Conservation (phyloP, 2,113 vertebrate species). For the Calyptommatus sinebrachiatus region DNA sequence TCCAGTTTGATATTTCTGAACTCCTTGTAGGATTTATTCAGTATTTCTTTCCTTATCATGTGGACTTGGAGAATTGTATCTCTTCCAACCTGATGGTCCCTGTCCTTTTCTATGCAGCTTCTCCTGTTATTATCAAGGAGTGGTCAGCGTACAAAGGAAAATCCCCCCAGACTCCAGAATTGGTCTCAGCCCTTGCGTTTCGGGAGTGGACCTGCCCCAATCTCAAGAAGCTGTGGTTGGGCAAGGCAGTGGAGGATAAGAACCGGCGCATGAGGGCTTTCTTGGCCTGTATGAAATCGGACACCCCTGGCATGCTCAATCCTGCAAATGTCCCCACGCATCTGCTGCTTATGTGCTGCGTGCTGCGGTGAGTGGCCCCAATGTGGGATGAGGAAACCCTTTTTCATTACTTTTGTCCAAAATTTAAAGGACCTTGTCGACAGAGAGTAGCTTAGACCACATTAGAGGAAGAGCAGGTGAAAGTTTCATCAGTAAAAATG, state of each 20-base stretch:
- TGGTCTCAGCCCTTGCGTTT: constrained; percentile 88
- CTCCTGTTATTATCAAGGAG: constrained; percentile 90
- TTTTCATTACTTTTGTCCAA: too few relatives aligned
- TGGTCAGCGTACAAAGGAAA: constrained; percentile 92
- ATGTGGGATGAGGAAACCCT: too few relatives aligned
- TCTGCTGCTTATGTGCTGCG: constrained; percentile 92
- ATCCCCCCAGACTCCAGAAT: constrained; percentile 88
- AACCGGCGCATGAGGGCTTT: constrained; percentile 89
- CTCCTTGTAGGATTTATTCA: background rate
- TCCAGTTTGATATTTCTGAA: background rate
- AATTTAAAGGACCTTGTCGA: too few relatives aligned
- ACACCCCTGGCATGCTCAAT: constrained; percentile 89
- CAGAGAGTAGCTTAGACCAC: too few relatives aligned
- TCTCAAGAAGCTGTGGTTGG: constrained; percentile 88
- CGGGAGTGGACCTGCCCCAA: constrained; percentile 93
- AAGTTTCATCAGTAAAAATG: too few relatives aligned
- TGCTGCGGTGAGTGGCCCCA: constrained; percentile 77
- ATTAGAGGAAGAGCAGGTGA: too few relatives aligned
- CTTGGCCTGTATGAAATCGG: constrained; percentile 88
- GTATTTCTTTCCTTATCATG: background rate
- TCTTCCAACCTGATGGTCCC: too few relatives aligned
- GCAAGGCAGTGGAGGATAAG: constrained; percentile 89
- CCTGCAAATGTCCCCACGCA: constrained; percentile 88
- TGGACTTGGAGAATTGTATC: background rate
- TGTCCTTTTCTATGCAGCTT: constrained; percentile 67